Evolutionary conservation across 1,140 invertebrate species (phyloP).

Genomic region (Drosophila subobscura): DNA sequence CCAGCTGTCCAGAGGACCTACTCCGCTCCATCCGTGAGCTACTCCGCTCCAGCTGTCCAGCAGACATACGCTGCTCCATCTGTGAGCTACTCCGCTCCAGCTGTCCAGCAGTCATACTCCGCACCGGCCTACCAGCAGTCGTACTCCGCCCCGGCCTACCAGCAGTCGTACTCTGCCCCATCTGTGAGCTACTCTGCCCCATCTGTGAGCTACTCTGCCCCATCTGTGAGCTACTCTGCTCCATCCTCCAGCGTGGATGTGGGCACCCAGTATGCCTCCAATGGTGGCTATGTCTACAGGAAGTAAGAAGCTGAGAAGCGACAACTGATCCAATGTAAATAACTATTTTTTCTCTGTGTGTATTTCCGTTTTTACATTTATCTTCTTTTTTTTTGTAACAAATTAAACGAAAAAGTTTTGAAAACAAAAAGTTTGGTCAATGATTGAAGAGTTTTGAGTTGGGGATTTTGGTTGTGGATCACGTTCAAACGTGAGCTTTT

Average conservation of each 20-base stretch:
- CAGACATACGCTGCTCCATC: constrained; percentile 29
- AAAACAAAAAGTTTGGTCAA: not conserved
- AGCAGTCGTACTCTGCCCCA: constrained; percentile 57
- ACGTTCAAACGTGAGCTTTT: not conserved
- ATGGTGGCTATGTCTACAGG: constrained; percentile 80
- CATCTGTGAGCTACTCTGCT: constrained; percentile 49
- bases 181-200: constrained; percentile 51
- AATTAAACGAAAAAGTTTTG: constrained; percentile 4
- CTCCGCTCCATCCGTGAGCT: constrained; percentile 40
- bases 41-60: constrained; percentile 45
- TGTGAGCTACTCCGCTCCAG: constrained; percentile 37
- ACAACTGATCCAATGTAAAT: constrained; percentile 53
- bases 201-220: constrained; percentile 47
- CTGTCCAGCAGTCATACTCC: constrained; percentile 25
- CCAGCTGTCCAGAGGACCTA: constrained; percentile 43
- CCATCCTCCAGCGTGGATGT: constrained; percentile 60
- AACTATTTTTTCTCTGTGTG: constrained; percentile 26
- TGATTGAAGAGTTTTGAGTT: not conserved
- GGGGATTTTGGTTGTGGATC: no score
- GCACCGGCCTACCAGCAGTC: constrained; percentile 35
- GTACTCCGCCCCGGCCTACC: constrained; percentile 10
- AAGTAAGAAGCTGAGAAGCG: constrained; percentile 52
- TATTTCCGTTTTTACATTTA: constrained; percentile 11
- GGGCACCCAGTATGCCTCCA: constrained; percentile 79
- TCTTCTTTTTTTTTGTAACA: constrained; percentile 46